Evolutionary conservation across 1,140 invertebrate species (phyloP), one percentile per base, ranked within the genome.

Genomic region (Olivierus martensii): DNA sequence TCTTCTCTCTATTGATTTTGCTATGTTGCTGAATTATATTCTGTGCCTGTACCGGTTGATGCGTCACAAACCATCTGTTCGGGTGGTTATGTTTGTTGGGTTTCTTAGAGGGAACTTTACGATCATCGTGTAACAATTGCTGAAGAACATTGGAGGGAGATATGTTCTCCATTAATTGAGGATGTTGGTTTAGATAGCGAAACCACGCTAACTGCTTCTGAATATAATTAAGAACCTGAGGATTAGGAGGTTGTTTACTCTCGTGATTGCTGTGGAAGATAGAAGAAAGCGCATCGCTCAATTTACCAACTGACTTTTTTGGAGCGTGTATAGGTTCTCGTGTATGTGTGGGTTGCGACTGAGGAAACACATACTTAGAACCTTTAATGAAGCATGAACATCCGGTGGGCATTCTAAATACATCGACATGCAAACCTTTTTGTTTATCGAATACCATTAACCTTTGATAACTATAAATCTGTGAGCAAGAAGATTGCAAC

Each of bases 381-480:
- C 81, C 83, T 62, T 83, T 79, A 3, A 88, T 80, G 61, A 87
- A 83, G 64, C 86, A 89, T 1, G 82, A 83, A 62, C 86, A 89
- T 57, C 83, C 85, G 0, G 81, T 84, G 17, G 86, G 86, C 1
- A 88, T 79, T 75, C 80, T 61, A 62, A 87, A 88, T 39, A 87
- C 83, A 63, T 89, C 86, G 75, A 88, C 84, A 59, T 87, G 84
- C 2, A 89, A 71, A 7, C 85, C 85, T 22, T 80, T 73, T 35
- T 79, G 77, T 42, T 82, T 79, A 62, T 87, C 84, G 83, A 85
- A 90, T 1, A 84, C 85, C 1, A 89, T 61, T 5, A 89, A 70
- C n/a, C 86, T 73, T 64, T 90, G 86, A 61, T 87, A 87, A 63
- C 87, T 87, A 65, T 84, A 85, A 1, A 89, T 79, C 74, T 90